phyloP scores from a whole-genome alignment of 2,888 invertebrate genomes.

The Falcaria lacertinaria region DNA sequence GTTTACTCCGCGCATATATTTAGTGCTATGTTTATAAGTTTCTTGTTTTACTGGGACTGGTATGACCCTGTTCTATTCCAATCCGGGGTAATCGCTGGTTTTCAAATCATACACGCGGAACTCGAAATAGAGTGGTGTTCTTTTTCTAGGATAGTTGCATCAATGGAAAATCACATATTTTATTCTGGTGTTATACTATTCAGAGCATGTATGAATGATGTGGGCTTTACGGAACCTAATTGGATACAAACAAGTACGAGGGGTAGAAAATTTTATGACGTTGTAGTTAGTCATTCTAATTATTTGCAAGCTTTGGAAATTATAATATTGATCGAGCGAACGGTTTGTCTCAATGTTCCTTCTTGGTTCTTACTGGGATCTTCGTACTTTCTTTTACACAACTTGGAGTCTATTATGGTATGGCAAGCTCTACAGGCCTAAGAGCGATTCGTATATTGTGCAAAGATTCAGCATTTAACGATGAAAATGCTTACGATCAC shows the following conservation, averaged over 20 bases:
- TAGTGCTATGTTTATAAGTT: not conserved
- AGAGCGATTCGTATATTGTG: no score
- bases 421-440: no score
- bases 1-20: not conserved
- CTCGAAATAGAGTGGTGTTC: not conserved
- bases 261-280: not conserved
- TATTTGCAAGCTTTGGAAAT: no score
- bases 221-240: not conserved
- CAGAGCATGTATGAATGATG: not conserved
- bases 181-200: not conserved
- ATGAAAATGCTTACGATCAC: no score
- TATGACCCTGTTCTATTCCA: not conserved
- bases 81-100: not conserved
- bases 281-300: no score
- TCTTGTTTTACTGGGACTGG: not conserved
- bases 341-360: no score
- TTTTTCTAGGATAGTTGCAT: not conserved
- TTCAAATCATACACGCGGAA: not conserved
- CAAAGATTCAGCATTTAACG: no score
- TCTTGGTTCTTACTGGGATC: no score
- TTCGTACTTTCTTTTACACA: no score
- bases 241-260: not conserved
- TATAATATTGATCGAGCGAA: no score
- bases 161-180: not conserved
- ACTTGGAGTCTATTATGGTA: no score